Percentiles rank a stretch among this genome's conserved stretches.
These are phyloP conservation scores for Pegea sp. DNA, from an alignment of 23 tunicate genomes.

Conservation along the genomic window DNA sequence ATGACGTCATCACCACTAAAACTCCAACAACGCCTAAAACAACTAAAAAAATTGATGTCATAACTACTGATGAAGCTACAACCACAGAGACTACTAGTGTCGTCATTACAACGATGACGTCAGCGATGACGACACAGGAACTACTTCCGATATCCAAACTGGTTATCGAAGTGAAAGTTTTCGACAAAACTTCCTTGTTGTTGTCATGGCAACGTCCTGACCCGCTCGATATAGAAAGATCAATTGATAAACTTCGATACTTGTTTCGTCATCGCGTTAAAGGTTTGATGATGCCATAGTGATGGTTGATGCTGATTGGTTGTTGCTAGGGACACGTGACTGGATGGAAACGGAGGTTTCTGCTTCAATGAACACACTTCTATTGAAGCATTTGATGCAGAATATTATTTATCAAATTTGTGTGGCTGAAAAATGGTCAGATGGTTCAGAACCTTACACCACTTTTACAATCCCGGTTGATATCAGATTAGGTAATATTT, in stretches of 20 bases:
- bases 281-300: background rate
- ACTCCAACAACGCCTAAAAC: no score
- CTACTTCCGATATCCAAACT: background rate
- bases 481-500: conserved; percentile 32
- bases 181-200: background rate
- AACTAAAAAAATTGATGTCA: no score
- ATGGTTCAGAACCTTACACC: conserved; percentile 21
- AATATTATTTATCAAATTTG: conserved; percentile 27
- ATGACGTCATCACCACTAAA: no score
- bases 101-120: conserved; percentile 3
- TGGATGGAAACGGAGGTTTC: conserved; percentile 17
- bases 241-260: background rate
- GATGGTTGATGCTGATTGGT: background rate
- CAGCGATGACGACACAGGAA: conserved; percentile 6
- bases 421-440: conserved; percentile 58
- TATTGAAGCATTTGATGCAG: conserved; percentile 15
- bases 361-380: conserved; percentile 7
- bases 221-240: background rate
- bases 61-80: no score
- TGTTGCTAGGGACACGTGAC: conserved; percentile 8
- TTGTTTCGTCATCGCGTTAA: background rate
- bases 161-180: background rate
- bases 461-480: conserved; percentile 31
- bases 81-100: no score
- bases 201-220: background rate